Base-by-base conservation (phyloP, 2,888 invertebrate genomes). In the Tortricodes alternella region DNA sequence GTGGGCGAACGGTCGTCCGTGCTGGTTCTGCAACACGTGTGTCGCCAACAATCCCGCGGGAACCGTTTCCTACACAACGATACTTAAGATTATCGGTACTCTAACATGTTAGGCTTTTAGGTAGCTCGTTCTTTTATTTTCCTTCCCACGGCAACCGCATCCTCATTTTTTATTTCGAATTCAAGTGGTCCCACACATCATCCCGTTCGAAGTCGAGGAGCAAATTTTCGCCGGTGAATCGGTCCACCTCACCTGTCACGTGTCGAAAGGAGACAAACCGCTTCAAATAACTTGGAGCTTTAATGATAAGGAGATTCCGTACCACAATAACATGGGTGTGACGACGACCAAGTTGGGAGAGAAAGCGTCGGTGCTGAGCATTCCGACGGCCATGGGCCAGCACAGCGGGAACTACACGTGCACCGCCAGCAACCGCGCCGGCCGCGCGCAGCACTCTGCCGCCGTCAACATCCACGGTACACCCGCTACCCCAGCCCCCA, bases 251-350 rank as follows among this genome's bases (percentile, higher is more conserved):
- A 92, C 92, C 62, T 94, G 94, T 76, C 93, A 93, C 68, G 93
- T 94, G 53, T 92, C 93, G 46, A 93, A 94, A 76, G 94, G 95
- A 62, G 95, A 95, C 82, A 85, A 92, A 49, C 95, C 95, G 39
- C 87, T 96, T 65, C 92, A 92, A 72, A 94, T 96, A 66, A 85
- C 89, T 43, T 96, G 95, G 95, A 92, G 88, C 69, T 92, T 94
- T 76, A 93, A 94, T 75, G 93, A 93, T 71, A 85, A 90, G 61
- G 91, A 92, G 58, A 92, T 94, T 76, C 88, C 91, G 68, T 91
- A 83, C 76, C 87, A 87, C 65, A 85, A 87, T 73, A 89, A 83
- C 66, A 85, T 84, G 83, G 92, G 92, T 58, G 84, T 92, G 62
- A 90, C 88, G 24, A 91, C 91, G 5, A 91, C 90, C 53, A 92